Conservation (phyloP, 2,888 invertebrate species). For the Torymus texanus region DNA sequence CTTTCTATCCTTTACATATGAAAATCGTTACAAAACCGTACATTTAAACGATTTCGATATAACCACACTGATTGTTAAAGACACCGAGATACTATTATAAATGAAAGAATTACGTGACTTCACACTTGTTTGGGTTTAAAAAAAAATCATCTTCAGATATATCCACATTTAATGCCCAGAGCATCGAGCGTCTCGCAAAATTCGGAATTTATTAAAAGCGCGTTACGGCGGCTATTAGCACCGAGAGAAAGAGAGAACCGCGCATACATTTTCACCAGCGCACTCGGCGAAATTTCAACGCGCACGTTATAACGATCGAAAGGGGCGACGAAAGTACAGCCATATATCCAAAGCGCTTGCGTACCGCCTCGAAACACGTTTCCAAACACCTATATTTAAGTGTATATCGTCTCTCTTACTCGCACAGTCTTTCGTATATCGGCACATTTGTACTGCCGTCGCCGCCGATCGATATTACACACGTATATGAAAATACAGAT, state of each 20-base stretch:
- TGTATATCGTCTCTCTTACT: neutral
- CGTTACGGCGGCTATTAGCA: slow-evolving; percentile 35
- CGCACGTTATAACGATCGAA: slow-evolving; percentile 11
- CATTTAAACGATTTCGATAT: too few relatives aligned
- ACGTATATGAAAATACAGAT: slow-evolving; percentile 30
- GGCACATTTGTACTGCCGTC: slow-evolving; percentile 36
- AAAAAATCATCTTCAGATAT: too few relatives aligned
- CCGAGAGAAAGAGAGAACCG: neutral
- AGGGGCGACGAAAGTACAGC: slow-evolving; percentile 30
- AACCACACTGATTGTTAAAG: too few relatives aligned
- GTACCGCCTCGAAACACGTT: slow-evolving; percentile 31
- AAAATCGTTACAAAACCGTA: too few relatives aligned
- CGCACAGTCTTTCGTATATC: neutral
- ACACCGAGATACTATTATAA: too few relatives aligned
- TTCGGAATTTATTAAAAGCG: slow-evolving; percentile 25
- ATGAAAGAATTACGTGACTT: too few relatives aligned
- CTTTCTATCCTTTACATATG: too few relatives aligned
- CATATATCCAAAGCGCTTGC: slow-evolving; percentile 4
- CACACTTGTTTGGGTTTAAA: too few relatives aligned
- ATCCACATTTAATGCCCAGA: neutral
- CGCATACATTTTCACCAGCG: slow-evolving; percentile 26
- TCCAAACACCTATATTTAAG: slow-evolving; percentile 45
- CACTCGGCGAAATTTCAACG: slow-evolving; percentile 23
- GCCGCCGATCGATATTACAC: neutral
- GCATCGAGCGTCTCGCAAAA: neutral